These are phyloP conservation scores for Eubasilissa splendida DNA, from an alignment of 2,888 invertebrate species.

Conservation along the genomic window DNA sequence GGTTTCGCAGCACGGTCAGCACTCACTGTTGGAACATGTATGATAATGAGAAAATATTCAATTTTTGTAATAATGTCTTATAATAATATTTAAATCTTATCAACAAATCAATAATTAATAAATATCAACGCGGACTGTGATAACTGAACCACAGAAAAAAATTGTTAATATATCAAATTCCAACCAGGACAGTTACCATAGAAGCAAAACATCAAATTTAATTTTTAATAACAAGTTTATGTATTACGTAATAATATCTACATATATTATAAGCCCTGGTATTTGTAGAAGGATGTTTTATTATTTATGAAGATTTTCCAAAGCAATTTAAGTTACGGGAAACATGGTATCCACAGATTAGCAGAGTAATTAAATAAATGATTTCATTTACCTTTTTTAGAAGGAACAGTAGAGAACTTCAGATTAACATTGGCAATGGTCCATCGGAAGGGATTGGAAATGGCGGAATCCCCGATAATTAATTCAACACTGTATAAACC, in stretches of 20 bases:
- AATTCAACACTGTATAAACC: conserved; percentile 88
- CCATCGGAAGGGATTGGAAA: conserved; percentile 94
- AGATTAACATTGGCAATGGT: conserved; percentile 83
- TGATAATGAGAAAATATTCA: not conserved
- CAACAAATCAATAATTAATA: not conserved
- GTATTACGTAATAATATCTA: no score
- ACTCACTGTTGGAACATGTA: not conserved
- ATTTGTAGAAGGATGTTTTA: no score
- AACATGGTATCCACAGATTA: no score
- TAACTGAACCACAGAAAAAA: no score
- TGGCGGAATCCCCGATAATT: conserved; percentile 92
- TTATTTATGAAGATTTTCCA: no score
- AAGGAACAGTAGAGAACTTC: conserved; percentile 72
- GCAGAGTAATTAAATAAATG: no score
- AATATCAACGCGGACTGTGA: not conserved
- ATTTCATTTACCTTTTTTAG: conserved; percentile 42
- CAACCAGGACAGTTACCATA: no score
- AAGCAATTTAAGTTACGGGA: no score
- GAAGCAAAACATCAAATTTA: no score
- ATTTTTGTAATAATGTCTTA: not conserved
- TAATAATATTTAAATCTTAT: not conserved
- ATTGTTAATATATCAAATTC: no score
- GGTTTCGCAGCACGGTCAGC: conserved; percentile 64
- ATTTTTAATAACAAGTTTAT: no score
- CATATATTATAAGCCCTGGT: no score